Percentiles rank a stretch among this genome's conserved stretches.
phyloP scores from a whole-genome alignment of 2,888 invertebrate species.

The Stenichneumon culpator region DNA sequence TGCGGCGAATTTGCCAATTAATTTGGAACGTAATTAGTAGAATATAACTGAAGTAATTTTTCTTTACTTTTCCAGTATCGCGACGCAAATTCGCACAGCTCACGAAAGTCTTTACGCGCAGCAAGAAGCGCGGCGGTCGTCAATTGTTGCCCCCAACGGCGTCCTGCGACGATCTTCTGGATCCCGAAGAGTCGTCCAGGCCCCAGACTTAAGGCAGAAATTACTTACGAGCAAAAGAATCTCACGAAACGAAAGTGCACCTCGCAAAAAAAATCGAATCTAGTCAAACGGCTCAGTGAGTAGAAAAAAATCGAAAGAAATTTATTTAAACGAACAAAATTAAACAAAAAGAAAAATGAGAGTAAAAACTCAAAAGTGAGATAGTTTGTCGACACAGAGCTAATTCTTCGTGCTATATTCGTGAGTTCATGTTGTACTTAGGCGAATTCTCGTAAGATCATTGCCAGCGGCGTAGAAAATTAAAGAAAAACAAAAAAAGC shows the following conservation, averaged over 20 bases:
- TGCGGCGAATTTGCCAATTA: background rate
- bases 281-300: constrained; percentile 37
- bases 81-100: constrained; percentile 93
- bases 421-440: constrained; percentile 36
- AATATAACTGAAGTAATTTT: no score
- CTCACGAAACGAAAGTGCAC: constrained; percentile 45
- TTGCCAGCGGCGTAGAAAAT: constrained; percentile 38
- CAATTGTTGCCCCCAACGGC: constrained; percentile 83
- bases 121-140: constrained; percentile 82
- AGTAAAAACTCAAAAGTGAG: constrained; percentile 30
- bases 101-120: constrained; percentile 91
- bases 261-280: constrained; percentile 32
- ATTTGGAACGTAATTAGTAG: no score
- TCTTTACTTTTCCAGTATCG: constrained; percentile 87
- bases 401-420: constrained; percentile 52
- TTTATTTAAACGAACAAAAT: constrained; percentile 18
- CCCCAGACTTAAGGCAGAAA: constrained; percentile 75
- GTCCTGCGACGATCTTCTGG: constrained; percentile 83
- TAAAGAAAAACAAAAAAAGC: constrained; percentile 4
- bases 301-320: constrained; percentile 17
- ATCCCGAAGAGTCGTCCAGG: constrained; percentile 83
- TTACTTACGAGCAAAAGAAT: constrained; percentile 27
- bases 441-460: constrained; percentile 47
- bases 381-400: constrained; percentile 32
- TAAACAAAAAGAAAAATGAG: background rate